Conservation (phyloP, 1,140 invertebrate species). For the Neelides sp. region DNA sequence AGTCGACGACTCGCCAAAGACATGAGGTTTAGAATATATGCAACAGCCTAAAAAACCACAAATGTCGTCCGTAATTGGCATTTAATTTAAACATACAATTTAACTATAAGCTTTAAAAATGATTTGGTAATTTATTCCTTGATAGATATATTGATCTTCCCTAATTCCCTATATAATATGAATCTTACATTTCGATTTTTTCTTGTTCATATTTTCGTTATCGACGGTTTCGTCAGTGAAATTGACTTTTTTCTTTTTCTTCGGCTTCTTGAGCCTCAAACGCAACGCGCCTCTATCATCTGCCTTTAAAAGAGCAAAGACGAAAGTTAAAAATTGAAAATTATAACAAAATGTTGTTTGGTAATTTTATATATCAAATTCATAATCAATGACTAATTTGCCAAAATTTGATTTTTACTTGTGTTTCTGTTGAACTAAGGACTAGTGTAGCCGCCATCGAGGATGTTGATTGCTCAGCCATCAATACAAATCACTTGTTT, state of each 20-base stretch:
- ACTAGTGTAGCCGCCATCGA: no score
- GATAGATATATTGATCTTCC: conserved; percentile 27
- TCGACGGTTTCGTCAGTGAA: conserved; percentile 80
- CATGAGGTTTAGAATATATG: conserved; percentile 67
- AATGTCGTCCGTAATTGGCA: neutral
- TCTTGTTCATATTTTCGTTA: conserved; percentile 83
- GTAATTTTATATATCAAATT: no score
- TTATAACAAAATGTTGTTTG: neutral
- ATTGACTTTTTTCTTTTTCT: conserved; percentile 62
- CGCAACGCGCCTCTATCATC: conserved; percentile 46
- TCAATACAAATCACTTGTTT: no score
- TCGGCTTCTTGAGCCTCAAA: conserved; percentile 58
- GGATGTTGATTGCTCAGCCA: no score
- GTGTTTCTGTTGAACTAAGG: no score
- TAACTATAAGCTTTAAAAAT: conserved; percentile 34
- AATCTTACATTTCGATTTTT: conserved; percentile 85
- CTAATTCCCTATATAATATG: no score
- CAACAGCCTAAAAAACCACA: conserved; percentile 56
- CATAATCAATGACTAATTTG: no score
- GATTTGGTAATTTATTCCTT: conserved; percentile 33
- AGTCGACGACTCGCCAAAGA: conserved; percentile 69
- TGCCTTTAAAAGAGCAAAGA: neutral
- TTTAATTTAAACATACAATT: conserved; percentile 9
- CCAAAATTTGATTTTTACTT: no score
- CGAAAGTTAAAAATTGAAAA: neutral